Base-by-base conservation (phyloP, 2,797 vertebrate genomes). In the Sebastes hubbsi region DNA sequence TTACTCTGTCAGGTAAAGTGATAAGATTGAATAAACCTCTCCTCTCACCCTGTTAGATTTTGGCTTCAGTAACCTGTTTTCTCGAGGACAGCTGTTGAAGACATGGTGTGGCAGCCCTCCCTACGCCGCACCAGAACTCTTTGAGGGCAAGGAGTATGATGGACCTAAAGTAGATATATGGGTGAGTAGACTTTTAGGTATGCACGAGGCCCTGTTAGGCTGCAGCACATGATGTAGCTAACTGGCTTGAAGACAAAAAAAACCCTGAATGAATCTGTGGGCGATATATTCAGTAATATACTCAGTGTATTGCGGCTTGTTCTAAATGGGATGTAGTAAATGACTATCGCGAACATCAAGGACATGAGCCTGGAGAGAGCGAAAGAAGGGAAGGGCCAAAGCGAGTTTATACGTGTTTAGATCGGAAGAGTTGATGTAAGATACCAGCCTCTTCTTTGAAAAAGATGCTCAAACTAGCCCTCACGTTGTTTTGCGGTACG, bases 81-180 rank as follows among this genome's bases (percentile, higher is more conserved):
- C 97, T 7, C 97, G 97, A 25, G 98, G 98, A 11, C 98, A 99
- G 94, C 93, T 99, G 83, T 93, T 99, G 76, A 99, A 99, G 95
- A 99, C 99, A 1, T 99, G 99, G 99, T 99, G 99, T 72, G 99
- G 99, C 80, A 99, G 98, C 65, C 99, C 99, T 24, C 99, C 99
- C 0, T 99, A 99, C 0, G 99, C 98, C 0, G 99, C 99, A 1
- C 99, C 99, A 0, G 99, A 99, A 52, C 97, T 99, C 70, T 99
- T 99, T 30, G 98, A 99, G 87, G 99, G 99, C 29, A 99, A 99
- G 84, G 98, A 99, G 52, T 99, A 99, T 0, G 99, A 99, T 1
- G 99, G 99, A 30, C 99, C 99, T 3, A 99, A 99, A 94, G 99
- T 99, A 75, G 99, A 99, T 94, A 98, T 99, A 90, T 99, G 99